Percentiles rank a stretch among this genome's conserved stretches.
Evolutionary conservation across 2,888 invertebrate species (phyloP).

Genomic region (Drosophila seclusa): DNA sequence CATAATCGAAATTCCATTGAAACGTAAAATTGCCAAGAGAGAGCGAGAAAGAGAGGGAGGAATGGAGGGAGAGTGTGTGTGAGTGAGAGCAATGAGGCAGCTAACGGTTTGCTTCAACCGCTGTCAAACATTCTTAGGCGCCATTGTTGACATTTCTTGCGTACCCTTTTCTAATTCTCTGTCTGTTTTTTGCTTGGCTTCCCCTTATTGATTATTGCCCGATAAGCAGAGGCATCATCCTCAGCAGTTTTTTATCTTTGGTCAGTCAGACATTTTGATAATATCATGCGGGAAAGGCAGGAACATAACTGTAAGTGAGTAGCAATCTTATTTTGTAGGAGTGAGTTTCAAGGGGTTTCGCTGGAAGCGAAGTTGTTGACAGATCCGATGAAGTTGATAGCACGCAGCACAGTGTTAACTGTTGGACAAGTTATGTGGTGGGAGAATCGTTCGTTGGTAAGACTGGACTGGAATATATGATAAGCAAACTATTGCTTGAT

Average conservation of each 20-base stretch:
- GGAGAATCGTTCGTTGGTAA: background rate
- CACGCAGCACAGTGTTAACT: conserved; percentile 13
- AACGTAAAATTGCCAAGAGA: conserved; percentile 79
- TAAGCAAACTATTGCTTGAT: conserved; percentile 6
- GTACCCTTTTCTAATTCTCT: conserved; percentile 46
- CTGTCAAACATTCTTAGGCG: conserved; percentile 55
- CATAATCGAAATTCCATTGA: conserved; percentile 83
- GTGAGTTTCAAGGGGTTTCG: conserved; percentile 28
- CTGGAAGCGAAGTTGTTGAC: conserved; percentile 42
- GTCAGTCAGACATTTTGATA: conserved; percentile 49
- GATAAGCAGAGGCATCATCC: conserved; percentile 37
- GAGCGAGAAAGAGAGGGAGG: conserved; percentile 8
- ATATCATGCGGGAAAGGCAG: conserved; percentile 20
- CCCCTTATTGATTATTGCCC: conserved; percentile 46
- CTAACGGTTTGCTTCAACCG: conserved; percentile 53
- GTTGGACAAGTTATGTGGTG: conserved; percentile 29
- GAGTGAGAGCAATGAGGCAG: conserved; percentile 21
- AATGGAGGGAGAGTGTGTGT: background rate
- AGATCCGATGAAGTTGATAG: conserved; percentile 30
- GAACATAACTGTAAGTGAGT: conserved; percentile 29
- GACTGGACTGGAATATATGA: conserved; percentile 21
- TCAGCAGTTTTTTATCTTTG: conserved; percentile 26
- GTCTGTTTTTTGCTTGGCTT: conserved; percentile 29
- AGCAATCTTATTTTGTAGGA: conserved; percentile 6
- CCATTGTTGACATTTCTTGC: conserved; percentile 61